Base-by-base conservation (phyloP, 2,797 vertebrate genomes). In the Ataeniobius toweri region DNA sequence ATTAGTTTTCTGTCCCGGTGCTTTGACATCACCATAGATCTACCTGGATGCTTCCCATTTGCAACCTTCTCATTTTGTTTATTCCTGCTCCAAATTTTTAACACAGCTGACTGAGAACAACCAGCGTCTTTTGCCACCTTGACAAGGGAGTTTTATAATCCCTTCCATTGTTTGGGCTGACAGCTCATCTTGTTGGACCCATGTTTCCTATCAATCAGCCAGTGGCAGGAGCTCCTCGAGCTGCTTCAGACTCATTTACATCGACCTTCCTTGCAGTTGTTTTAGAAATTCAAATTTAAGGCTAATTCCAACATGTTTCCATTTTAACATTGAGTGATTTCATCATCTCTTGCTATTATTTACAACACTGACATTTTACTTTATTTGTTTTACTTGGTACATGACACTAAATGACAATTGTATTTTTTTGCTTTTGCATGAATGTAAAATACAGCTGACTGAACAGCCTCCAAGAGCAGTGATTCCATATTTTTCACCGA, bases 101-200 rank as follows among this genome's bases (percentile, higher is more conserved):
- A 69, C 44, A 26, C 67, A 69, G 24, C 14, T 48, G 44, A 48
- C n/a, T 69, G 41, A 48, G 22, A 69, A 8, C n/a, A 28, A 48
- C 67, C 67, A 46, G 13, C 3, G 14, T 26, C 44, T 69, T 69
- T 16, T 48, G 67, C 41, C 41, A 69, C 67, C 24, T 46, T 24
- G 22, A 44, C 12, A 3, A n/a, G 13, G 41, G 39, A n/a, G 14
- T 46, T 69, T 26, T 46, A 46, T 48, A 69, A 46, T 69, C 44
- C 67, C 24, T n/a, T 69, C 13, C 44, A 69, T 69, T 69, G 67
- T 69, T 69, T 69, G 6, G 6, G n/a, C 67, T 69, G 67, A 48
- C 67, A 26, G 67, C 41, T 24, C 67, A 36, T 69, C 67, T 69
- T 69, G 67, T 69, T 69, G 41, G 44, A 24, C 14, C n/a, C 67